Conservation (phyloP, 2,888 invertebrate genomes). For the Ceramica pisi region DNA sequence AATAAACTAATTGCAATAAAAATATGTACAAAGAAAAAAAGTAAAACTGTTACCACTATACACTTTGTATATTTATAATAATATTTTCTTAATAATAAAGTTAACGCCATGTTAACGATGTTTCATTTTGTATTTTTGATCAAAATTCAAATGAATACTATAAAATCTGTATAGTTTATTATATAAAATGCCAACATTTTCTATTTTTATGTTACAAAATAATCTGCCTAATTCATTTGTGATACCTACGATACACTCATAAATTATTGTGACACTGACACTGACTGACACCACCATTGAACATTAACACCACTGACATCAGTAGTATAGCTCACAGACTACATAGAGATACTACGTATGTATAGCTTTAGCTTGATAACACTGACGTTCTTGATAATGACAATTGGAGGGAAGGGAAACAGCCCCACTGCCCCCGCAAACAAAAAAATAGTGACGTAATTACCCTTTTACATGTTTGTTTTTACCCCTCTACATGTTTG, state of each 20-base stretch:
- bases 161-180: background rate
- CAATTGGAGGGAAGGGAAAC: too few species aligned
- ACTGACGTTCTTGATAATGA: background rate
- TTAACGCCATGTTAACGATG: slow-evolving; percentile 79
- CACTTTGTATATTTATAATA: slow-evolving; percentile 86
- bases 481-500: too few species aligned
- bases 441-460: too few species aligned
- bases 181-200: slow-evolving; percentile 25
- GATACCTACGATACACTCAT: background rate
- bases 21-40: slow-evolving; percentile 86
- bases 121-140: slow-evolving; percentile 46
- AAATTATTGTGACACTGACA: too few species aligned
- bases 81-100: slow-evolving; percentile 79
- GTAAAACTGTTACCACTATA: slow-evolving; percentile 80
- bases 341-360: too few species aligned
- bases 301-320: too few species aligned
- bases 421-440: too few species aligned
- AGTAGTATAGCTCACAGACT: too few species aligned
- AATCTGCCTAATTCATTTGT: background rate
- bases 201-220: background rate
- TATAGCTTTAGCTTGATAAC: too few species aligned
- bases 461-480: too few species aligned
- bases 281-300: too few species aligned
- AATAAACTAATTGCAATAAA: slow-evolving; percentile 83
- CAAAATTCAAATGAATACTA: slow-evolving; percentile 15